Conservation (phyloP, 2,797 vertebrate genomes). For the Trachurus trachurus region DNA sequence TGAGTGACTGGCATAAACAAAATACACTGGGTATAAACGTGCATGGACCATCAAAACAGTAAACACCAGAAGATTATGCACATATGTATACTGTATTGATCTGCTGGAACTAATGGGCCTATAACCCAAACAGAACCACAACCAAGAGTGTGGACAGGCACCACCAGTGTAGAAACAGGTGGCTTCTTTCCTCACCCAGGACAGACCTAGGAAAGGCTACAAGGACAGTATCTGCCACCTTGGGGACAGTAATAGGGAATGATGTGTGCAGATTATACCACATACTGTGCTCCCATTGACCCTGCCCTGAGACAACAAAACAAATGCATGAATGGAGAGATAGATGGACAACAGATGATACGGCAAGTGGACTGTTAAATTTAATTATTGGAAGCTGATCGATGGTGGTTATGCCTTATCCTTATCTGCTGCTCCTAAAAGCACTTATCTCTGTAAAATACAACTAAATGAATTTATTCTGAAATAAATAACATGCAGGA, state of each 20-base stretch:
- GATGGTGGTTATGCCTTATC: slow-evolving; percentile 7
- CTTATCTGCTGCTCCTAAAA: slow-evolving; percentile 22
- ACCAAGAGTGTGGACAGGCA: neutral
- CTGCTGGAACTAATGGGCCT: neutral
- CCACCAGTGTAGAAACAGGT: neutral
- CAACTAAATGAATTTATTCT: slow-evolving; percentile 17
- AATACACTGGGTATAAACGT: neutral
- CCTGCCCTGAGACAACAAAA: neutral
- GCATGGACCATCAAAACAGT: neutral
- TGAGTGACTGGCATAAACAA: neutral
- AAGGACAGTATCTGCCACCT: neutral
- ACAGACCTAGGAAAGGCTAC: neutral
- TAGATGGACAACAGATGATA: neutral
- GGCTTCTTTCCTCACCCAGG: neutral
- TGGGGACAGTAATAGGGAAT: neutral
- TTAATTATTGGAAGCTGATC: slow-evolving; percentile 25
- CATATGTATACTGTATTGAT: neutral
- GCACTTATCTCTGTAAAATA: slow-evolving; percentile 14
- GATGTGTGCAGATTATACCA: neutral
- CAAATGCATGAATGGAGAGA: neutral
- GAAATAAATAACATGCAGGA: slow-evolving; percentile 9
- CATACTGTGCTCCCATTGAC: slow-evolving; percentile 2
- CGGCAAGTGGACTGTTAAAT: slow-evolving; percentile 1
- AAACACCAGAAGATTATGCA: neutral
- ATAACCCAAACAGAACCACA: neutral